Conservation (phyloP, 2,797 vertebrate species). For the Lates japonicus region DNA sequence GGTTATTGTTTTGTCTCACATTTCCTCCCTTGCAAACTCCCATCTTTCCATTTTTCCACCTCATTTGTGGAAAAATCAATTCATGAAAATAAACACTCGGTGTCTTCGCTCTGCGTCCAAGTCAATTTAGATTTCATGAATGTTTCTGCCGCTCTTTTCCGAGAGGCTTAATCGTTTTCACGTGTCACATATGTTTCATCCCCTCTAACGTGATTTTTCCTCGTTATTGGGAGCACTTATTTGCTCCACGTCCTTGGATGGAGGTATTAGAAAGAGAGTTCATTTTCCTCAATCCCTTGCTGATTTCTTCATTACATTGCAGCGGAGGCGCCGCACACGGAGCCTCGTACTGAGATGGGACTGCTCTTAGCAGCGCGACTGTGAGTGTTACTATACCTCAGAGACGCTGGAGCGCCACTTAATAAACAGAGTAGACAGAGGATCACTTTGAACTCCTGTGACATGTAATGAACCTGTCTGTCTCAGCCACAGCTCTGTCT, state of each 20-base stretch:
- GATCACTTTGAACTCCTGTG: slow-evolving; percentile 82
- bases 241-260: slow-evolving; percentile 69
- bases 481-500: slow-evolving; percentile 61
- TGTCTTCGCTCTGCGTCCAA: slow-evolving; percentile 60
- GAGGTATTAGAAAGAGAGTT: slow-evolving; percentile 79
- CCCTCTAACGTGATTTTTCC: slow-evolving; percentile 81
- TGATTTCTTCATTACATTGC: slow-evolving; percentile 83
- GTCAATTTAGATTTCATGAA: slow-evolving; percentile 67
- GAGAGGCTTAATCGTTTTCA: slow-evolving; percentile 75
- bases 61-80: slow-evolving; percentile 83
- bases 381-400: slow-evolving; percentile 69
- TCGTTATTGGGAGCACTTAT: slow-evolving; percentile 80
- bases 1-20: slow-evolving; percentile 79
- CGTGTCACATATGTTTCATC: slow-evolving; percentile 79
- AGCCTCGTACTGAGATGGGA: slow-evolving; percentile 51
- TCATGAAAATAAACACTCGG: slow-evolving; percentile 76
- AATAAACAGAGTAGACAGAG: slow-evolving; percentile 83
- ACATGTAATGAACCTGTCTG: slow-evolving; percentile 84
- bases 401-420: slow-evolving; percentile 78
- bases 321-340: slow-evolving; percentile 44
- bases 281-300: slow-evolving; percentile 81
- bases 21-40: slow-evolving; percentile 73
- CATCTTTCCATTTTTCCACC: slow-evolving; percentile 79
- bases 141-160: slow-evolving; percentile 45
- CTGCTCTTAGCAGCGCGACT: slow-evolving; percentile 61